phyloP scores from a whole-genome alignment of 2,888 invertebrate genomes.

The Tachystola acroxantha region DNA sequence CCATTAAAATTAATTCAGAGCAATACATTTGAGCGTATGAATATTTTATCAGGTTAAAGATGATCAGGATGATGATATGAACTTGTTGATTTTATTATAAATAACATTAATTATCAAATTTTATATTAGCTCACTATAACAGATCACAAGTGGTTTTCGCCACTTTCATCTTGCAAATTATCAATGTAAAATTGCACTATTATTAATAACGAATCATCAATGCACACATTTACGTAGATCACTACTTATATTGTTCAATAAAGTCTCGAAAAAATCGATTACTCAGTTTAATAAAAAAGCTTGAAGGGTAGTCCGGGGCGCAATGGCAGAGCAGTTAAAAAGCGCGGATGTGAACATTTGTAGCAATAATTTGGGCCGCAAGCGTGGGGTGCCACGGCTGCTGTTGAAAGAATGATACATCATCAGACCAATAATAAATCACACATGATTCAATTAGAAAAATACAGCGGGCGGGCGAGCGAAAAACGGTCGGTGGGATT shows the following conservation, averaged over 20 bases:
- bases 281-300: conserved; percentile 62
- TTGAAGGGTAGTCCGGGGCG: conserved; percentile 45
- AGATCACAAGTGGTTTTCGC: no score
- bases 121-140: no score
- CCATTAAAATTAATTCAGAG: no score
- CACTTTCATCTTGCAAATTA: no score
- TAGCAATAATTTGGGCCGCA: conserved; percentile 71
- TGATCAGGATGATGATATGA: no score
- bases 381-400: conserved; percentile 70
- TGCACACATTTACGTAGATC: conserved; percentile 26
- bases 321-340: conserved; percentile 57
- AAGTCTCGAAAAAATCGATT: conserved; percentile 47
- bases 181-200: no score
- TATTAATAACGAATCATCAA: no score
- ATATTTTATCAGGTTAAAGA: no score
- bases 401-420: conserved; percentile 77
- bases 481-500: conserved; percentile 54
- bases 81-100: no score
- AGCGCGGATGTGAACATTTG: conserved; percentile 69
- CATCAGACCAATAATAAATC: conserved; percentile 78
- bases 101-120: no score
- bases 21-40: no score
- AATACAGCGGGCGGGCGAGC: conserved; percentile 51
- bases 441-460: conserved; percentile 78
- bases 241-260: conserved; percentile 33